Percentiles rank a stretch among this genome's conserved stretches.
Conservation (phyloP, 2,797 vertebrate species). For the Falco rusticolus region DNA sequence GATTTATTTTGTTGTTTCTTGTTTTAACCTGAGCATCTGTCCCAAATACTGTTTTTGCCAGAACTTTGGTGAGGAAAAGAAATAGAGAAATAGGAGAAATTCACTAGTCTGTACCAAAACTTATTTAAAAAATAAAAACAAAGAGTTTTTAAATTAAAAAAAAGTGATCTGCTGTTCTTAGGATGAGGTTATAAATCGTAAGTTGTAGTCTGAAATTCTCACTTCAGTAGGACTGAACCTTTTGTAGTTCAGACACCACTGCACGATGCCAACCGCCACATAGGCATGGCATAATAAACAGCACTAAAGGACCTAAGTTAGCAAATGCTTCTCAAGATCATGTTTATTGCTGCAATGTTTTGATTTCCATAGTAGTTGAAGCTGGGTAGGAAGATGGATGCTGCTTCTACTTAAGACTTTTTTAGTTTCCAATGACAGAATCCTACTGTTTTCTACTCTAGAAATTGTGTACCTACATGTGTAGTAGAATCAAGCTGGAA, state of each 20-base stretch:
- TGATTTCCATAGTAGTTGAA: background rate
- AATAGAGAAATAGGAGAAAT: background rate
- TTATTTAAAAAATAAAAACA: no score
- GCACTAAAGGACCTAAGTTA: background rate
- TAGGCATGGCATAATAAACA: background rate
- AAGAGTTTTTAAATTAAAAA: background rate
- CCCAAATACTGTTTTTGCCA: background rate
- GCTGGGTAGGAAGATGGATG: background rate
- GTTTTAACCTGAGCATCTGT: background rate
- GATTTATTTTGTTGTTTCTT: background rate
- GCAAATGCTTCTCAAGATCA: background rate
- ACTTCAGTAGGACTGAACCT: background rate
- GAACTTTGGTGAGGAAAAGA: background rate
- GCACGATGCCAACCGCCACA: fast-evolving
- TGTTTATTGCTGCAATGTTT: background rate
- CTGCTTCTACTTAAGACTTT: background rate
- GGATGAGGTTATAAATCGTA: background rate
- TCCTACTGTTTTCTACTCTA: background rate
- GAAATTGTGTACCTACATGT: background rate
- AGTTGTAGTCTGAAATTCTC: background rate
- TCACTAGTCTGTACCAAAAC: background rate
- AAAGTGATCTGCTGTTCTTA: background rate
- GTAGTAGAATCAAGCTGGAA: background rate
- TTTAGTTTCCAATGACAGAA: background rate
- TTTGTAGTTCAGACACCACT: background rate